Percentiles rank a stretch among this genome's conserved stretches.
Evolutionary conservation across 2,797 vertebrate species (phyloP).

Genomic region (Premnoplex brunnescens): DNA sequence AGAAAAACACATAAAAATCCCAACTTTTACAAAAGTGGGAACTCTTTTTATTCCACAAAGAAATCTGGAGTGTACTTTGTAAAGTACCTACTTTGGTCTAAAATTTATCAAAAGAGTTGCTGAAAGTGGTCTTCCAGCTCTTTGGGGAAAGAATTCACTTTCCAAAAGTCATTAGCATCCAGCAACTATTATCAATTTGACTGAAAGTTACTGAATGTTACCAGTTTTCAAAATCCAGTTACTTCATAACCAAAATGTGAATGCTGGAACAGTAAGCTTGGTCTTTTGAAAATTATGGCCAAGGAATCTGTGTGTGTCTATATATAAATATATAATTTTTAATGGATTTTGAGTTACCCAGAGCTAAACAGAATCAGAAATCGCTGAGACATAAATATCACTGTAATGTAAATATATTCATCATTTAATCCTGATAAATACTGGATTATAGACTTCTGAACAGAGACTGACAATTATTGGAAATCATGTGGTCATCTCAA

Average conservation of each 20-base stretch:
- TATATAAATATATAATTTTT: neutral
- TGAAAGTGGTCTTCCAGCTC: neutral
- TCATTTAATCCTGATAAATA: conserved; percentile 53
- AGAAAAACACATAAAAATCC: neutral
- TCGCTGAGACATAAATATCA: conserved; percentile 19
- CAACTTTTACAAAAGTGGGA: neutral
- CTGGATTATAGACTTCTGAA: conserved; percentile 24
- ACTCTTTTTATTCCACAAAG: neutral
- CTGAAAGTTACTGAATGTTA: neutral
- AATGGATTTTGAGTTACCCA: conserved; percentile 15
- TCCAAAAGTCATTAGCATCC: neutral
- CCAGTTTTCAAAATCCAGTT: neutral
- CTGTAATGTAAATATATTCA: conserved; percentile 44
- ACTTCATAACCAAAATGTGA: neutral
- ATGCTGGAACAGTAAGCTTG: neutral
- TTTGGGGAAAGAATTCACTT: neutral
- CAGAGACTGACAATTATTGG: conserved; percentile 39
- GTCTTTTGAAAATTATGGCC: neutral
- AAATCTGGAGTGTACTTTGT: neutral
- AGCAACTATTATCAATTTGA: neutral
- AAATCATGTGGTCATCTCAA: conserved; percentile 31
- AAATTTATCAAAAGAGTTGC: neutral
- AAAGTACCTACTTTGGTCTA: neutral
- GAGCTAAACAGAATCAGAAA: conserved; percentile 21
- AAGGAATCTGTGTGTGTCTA: neutral